These are phyloP conservation scores for Agrotis clavis DNA, from an alignment of 2,888 invertebrate species.

Conservation along the genomic window DNA sequence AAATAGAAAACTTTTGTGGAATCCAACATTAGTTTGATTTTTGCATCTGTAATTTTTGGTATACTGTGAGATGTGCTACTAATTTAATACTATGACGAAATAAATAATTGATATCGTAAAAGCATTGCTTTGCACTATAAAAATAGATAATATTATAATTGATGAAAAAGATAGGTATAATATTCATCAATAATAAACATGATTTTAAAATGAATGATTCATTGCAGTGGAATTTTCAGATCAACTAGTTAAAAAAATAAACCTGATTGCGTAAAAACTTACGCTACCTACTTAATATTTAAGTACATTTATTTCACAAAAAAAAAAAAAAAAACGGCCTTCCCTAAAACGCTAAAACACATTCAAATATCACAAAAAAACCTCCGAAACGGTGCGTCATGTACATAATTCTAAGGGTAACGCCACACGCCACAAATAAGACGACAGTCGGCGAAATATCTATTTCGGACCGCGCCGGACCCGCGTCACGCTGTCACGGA, in stretches of 20 bases:
- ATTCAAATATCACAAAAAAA: constrained; percentile 57
- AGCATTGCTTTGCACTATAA: not conserved
- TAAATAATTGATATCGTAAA: not conserved
- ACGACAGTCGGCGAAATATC: constrained; percentile 86
- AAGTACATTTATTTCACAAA: constrained; percentile 15
- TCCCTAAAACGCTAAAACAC: constrained; percentile 32
- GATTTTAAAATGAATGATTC: not conserved
- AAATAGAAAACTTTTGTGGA: not conserved
- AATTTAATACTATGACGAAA: not conserved
- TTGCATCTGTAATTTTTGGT: not conserved
- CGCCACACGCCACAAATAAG: constrained; percentile 79
- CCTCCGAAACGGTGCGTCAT: constrained; percentile 70
- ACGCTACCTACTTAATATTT: not conserved
- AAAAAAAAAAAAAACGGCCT: constrained; percentile 50
- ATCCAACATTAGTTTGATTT: no score
- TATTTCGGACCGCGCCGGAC: constrained; percentile 88
- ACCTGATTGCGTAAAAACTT: no score
- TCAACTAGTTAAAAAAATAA: not conserved
- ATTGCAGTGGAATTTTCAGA: not conserved
- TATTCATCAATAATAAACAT: not conserved
- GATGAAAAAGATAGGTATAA: not conserved
- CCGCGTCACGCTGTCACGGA: constrained; percentile 87
- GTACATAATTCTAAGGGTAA: constrained; percentile 76
- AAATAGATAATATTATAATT: not conserved
- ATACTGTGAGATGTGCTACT: no score